Conservation (phyloP, 2,113 vertebrate genomes). For the Suncus etruscus region DNA sequence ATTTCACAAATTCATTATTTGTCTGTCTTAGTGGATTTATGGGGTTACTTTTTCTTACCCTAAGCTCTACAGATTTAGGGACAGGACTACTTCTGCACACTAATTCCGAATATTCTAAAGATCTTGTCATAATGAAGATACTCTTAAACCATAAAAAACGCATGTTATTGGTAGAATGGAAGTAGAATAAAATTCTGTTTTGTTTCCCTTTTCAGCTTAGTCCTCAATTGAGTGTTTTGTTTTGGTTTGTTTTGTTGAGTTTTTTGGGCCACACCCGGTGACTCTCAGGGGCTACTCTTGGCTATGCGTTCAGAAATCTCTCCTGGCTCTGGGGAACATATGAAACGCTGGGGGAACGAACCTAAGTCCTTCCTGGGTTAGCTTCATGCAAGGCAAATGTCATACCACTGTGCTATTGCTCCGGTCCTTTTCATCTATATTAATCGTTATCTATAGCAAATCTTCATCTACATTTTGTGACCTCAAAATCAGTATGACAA, state of each 20-base stretch:
- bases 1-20: neutral
- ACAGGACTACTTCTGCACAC: neutral
- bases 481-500: neutral
- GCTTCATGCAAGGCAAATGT: too few relatives aligned
- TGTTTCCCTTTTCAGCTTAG: neutral
- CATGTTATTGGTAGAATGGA: too few relatives aligned
- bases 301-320: too few relatives aligned
- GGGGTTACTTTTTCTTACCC: neutral
- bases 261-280: too few relatives aligned
- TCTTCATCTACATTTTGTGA: neutral
- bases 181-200: neutral
- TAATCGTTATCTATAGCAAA: neutral
- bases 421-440: too few relatives aligned
- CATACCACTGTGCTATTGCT: too few relatives aligned
- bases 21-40: neutral
- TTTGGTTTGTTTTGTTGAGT: too few relatives aligned
- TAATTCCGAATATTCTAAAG: neutral
- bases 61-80: neutral
- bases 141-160: neutral
- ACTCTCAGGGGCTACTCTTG: too few relatives aligned
- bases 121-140: rapidly evolving
- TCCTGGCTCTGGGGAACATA: too few relatives aligned
- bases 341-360: too few relatives aligned
- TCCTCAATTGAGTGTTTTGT: neutral
- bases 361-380: too few relatives aligned